Percentiles rank a stretch among this genome's conserved stretches.
Conservation (phyloP, 2,797 vertebrate genomes). For the Pempheris klunzingeri region DNA sequence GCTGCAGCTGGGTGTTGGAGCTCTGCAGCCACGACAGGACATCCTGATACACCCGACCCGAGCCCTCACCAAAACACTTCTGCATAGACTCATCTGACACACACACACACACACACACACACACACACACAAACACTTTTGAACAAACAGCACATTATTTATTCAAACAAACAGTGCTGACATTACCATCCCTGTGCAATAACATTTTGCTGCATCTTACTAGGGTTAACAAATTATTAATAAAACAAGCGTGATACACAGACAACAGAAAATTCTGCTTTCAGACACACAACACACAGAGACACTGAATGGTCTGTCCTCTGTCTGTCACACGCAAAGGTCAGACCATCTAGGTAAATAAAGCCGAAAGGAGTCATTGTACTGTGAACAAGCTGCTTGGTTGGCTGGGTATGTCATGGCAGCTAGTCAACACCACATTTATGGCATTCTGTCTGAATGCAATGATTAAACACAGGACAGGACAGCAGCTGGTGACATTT, state of each 20-base stretch:
- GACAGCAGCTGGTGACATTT: neutral
- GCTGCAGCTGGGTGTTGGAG: constrained; percentile 83
- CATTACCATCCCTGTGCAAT: neutral
- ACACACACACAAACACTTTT: neutral
- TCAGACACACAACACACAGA: too few species aligned
- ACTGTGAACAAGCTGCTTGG: neutral
- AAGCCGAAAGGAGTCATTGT: neutral
- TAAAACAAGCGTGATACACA: neutral
- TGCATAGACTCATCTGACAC: constrained; percentile 85
- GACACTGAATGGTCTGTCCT: neutral
- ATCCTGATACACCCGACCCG: constrained; percentile 82
- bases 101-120: constrained; percentile 27
- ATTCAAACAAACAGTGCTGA: neutral
- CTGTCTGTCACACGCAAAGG: neutral
- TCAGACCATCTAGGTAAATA: neutral
- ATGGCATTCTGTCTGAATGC: neutral
- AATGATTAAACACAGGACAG: neutral
- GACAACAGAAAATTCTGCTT: too few species aligned
- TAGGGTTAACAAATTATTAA: neutral
- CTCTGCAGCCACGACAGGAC: constrained; percentile 83
- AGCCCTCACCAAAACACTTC: constrained; percentile 85
- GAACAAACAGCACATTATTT: constrained; percentile 1
- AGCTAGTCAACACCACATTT: neutral
- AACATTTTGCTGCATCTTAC: neutral
- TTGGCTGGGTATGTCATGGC: neutral